Evolutionary conservation across 2,797 vertebrate genomes (phyloP).

Genomic region (Aplochiton taeniatus): DNA sequence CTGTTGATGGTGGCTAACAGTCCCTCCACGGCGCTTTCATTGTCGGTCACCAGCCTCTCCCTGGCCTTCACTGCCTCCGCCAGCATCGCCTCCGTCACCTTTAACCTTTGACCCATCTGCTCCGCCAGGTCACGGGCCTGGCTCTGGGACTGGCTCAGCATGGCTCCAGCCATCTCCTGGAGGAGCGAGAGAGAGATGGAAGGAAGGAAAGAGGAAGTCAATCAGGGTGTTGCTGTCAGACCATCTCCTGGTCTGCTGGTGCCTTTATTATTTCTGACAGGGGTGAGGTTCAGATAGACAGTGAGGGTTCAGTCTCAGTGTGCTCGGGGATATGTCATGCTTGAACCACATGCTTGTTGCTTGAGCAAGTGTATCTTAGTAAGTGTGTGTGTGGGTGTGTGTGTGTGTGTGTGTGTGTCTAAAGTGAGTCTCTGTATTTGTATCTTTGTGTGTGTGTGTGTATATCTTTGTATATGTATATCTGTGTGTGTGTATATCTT

Average conservation of each 20-base stretch:
- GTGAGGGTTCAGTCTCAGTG: too few relatives aligned
- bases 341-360: too few relatives aligned
- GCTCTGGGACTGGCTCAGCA: conserved; percentile 73
- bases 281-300: too few relatives aligned
- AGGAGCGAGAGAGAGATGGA: conserved; percentile 7
- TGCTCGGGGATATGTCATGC: too few relatives aligned
- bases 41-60: conserved; percentile 75
- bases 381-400: too few relatives aligned
- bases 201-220: not conserved
- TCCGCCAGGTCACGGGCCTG: conserved; percentile 68
- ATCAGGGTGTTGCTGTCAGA: not conserved
- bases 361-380: too few relatives aligned
- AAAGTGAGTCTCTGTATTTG: too few relatives aligned
- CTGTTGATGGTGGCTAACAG: conserved; percentile 76
- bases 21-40: conserved; percentile 76
- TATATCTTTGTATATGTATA: too few relatives aligned
- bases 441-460: too few relatives aligned
- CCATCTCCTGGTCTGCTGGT: not conserved
- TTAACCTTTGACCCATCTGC: conserved; percentile 80
- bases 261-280: not conserved
- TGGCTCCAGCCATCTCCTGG: conserved; percentile 70
- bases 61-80: conserved; percentile 77
- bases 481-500: too few relatives aligned
- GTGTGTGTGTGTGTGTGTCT: too few relatives aligned
- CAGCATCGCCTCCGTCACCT: conserved; percentile 77